These are phyloP conservation scores for Anser cygnoides DNA, from an alignment of 2,113 vertebrate genomes.

Conservation along the genomic window DNA sequence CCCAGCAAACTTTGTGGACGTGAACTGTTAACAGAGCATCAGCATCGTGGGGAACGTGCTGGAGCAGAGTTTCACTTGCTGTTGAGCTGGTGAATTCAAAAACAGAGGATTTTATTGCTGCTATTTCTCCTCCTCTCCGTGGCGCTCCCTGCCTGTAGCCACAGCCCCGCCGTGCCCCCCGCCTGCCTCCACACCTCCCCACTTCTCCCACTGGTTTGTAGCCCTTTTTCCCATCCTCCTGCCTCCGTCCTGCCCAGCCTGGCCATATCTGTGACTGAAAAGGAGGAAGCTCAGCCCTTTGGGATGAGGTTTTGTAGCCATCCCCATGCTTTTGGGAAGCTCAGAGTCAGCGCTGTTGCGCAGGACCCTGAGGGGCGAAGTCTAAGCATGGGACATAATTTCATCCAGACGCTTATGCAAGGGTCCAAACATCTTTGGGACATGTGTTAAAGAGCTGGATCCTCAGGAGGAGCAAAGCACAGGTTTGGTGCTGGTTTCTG, in stretches of 20 bases:
- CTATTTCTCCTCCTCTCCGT: too few species aligned
- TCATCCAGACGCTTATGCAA: background rate
- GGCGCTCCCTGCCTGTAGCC: too few species aligned
- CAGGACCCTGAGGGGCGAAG: background rate
- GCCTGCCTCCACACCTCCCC: background rate
- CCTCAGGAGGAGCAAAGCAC: background rate
- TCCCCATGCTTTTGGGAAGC: background rate
- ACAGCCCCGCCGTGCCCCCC: background rate
- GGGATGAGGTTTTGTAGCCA: background rate
- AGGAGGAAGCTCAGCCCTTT: background rate
- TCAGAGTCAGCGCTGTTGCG: rapidly evolving
- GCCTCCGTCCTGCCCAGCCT: background rate
- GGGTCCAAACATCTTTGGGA: rapidly evolving
- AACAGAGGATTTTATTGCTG: background rate
- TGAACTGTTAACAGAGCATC: rapidly evolving
- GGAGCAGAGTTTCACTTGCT: rapidly evolving
- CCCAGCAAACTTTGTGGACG: background rate
- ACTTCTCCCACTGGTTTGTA: background rate
- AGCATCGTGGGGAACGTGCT: rapidly evolving
- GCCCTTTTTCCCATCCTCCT: background rate
- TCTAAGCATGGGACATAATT: background rate
- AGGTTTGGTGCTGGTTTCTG: too few species aligned
- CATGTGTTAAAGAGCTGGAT: rapidly evolving
- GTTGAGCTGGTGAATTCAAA: background rate
- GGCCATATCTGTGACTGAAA: rapidly evolving